phyloP scores from a whole-genome alignment of 2,113 vertebrate species.

The Petroica traversi region DNA sequence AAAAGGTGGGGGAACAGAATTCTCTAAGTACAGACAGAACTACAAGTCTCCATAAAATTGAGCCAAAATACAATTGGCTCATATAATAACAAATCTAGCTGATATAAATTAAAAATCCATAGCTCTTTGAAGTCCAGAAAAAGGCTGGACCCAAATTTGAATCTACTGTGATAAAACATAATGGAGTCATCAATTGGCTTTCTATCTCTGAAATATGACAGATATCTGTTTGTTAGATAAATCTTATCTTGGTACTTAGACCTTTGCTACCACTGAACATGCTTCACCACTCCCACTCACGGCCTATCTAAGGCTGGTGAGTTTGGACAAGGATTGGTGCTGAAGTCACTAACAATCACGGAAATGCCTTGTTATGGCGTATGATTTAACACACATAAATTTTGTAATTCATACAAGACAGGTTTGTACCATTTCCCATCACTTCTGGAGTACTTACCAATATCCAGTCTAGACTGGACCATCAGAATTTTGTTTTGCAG shows the following conservation, averaged over 20 bases:
- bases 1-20: neutral
- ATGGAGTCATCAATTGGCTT: neutral
- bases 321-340: neutral
- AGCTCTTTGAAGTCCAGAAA: neutral
- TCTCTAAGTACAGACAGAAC: neutral
- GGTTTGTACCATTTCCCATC: neutral
- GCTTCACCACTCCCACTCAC: neutral
- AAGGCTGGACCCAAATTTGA: neutral
- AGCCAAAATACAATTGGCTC: neutral
- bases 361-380: neutral
- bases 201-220: neutral
- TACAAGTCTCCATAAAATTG: neutral
- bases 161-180: neutral
- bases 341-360: neutral
- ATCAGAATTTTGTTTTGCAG: neutral
- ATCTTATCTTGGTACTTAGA: neutral
- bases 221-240: neutral
- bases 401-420: neutral
- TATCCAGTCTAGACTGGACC: neutral
- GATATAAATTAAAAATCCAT: neutral
- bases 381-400: neutral
- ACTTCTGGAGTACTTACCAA: neutral
- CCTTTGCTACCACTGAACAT: fast-evolving
- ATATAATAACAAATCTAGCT: neutral
- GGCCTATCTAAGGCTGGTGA: fast-evolving